Evolutionary conservation across 35 echinoderm and acorn worm genomes (phyloP), one percentile per base, ranked within the genome.

Genomic region (Heliocidaris tuberculata): DNA sequence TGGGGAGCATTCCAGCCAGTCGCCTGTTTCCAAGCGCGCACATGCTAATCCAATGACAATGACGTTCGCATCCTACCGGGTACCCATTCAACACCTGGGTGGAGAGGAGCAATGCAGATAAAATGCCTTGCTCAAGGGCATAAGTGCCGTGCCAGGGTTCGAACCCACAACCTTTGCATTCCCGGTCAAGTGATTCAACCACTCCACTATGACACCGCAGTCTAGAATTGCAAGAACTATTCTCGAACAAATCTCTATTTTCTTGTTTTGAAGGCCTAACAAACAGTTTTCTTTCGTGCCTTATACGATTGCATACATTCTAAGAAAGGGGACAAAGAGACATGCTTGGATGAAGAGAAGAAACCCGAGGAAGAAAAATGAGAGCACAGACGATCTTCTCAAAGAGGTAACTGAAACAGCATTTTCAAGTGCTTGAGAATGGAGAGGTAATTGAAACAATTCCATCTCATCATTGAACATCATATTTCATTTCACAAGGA

Each of bases 391-490:
- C 65, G 65, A 78, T 78, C 65, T 78, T 78, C 21, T 21, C 27
- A 27, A 24, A 78, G 65, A 78, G 65, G 65, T 78, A 78, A 78
- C 21, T 78, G 65, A 78, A 78, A 78, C 65, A 78, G 65, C 65
- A 78, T 78, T 89, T 89, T 89, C 31, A 89, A 47, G 87, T 48
- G 47, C 87, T 89, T 89, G 87, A 89, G 31, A 89, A 89, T 89
- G 87, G 19, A 89, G 87, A 47, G 47, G 87, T 32, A 32, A 89
- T 89, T 32, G 47, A 89, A 89, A 89, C 87, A 47, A 89, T 89
- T 89, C 47, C 87, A 89, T 89, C 31, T 89, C 87, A 89, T 89
- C 65, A 78, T 78, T 78, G 65, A 7, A 78, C 65, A 78, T 78
- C 65, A 78, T 78, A 78, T 78, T 78, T 78, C 65, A 78, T 78